Evolutionary conservation across 2,113 vertebrate species (phyloP).

Genomic region (Oenanthe melanoleuca): DNA sequence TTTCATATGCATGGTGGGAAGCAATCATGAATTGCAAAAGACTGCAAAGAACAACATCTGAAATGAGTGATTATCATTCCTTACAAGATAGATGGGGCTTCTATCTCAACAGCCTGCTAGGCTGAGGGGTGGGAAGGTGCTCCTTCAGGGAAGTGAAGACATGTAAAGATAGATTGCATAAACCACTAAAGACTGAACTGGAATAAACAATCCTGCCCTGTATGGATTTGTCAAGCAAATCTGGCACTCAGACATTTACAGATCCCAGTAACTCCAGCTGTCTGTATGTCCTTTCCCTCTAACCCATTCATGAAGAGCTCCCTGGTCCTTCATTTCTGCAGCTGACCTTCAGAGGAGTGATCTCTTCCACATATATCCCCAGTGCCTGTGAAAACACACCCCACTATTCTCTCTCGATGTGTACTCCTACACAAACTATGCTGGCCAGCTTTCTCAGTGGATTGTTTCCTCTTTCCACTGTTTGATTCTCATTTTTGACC

Average conservation of each 20-base stretch:
- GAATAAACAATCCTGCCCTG: background rate
- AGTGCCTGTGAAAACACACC: background rate
- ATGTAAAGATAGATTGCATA: background rate
- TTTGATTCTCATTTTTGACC: background rate
- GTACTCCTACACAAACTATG: background rate
- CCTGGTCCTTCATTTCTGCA: background rate
- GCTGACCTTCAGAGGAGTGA: background rate
- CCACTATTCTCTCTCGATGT: background rate
- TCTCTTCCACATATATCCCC: background rate
- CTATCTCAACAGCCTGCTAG: background rate
- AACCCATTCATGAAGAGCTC: background rate
- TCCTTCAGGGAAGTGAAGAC: background rate
- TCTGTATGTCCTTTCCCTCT: background rate
- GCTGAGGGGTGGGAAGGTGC: background rate
- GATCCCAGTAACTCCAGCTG: background rate
- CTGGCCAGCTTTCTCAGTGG: background rate
- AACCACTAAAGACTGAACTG: background rate
- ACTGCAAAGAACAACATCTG: background rate
- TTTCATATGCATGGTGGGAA: background rate
- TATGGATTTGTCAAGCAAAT: background rate
- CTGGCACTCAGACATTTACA: background rate
- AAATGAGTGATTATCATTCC: background rate
- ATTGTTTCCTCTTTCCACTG: background rate
- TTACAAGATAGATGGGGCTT: background rate
- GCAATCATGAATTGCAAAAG: background rate